Conservation (phyloP, 2,888 invertebrate genomes). For the Conus canariensis region DNA sequence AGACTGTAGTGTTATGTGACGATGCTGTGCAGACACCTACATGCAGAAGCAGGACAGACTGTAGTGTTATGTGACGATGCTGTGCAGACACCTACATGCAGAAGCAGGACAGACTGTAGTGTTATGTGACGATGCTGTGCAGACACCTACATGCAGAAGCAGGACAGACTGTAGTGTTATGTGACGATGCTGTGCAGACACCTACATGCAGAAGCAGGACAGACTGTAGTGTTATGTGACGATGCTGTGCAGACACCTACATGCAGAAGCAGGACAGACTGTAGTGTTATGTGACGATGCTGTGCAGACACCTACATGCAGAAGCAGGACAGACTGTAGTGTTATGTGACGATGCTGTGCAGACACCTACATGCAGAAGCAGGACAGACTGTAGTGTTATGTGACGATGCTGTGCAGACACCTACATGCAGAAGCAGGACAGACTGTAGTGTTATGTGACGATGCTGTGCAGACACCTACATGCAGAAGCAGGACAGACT, state of each 20-base stretch:
- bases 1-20: too few species aligned
- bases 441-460: too few species aligned
- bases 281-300: not conserved
- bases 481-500: slow-evolving; percentile 90
- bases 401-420: slow-evolving; percentile 83
- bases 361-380: slow-evolving; percentile 98
- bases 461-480: slow-evolving; percentile 87
- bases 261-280: slow-evolving; percentile 90
- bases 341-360: slow-evolving; percentile 53
- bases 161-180: slow-evolving; percentile 72
- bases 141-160: slow-evolving; percentile 98
- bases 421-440: slow-evolving; percentile 96
- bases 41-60: slow-evolving; percentile 90
- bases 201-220: slow-evolving; percentile 96
- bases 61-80: not conserved
- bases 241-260: slow-evolving; percentile 87
- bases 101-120: slow-evolving; percentile 83
- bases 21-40: slow-evolving; percentile 87
- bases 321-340: slow-evolving; percentile 83
- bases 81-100: slow-evolving; percentile 94
- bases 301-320: slow-evolving; percentile 94
- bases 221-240: too few species aligned
- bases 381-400: slow-evolving; percentile 72
- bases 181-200: slow-evolving; percentile 83
- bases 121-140: slow-evolving; percentile 53